phyloP scores from a whole-genome alignment of 2,797 vertebrate species.

The Synaphobranchus kaupii region DNA sequence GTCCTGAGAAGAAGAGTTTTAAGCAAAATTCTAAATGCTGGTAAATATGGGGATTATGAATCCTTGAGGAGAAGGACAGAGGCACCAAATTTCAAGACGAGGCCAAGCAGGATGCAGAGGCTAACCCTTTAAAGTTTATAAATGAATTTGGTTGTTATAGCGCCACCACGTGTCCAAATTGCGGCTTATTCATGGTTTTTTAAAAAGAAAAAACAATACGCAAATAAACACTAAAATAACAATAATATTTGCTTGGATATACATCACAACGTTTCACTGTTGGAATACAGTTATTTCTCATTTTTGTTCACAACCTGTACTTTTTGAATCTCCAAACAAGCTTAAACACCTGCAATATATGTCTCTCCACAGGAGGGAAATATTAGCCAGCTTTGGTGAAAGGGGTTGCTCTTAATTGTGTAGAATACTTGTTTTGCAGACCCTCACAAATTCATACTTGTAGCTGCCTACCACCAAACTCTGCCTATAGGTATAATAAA shows the following conservation, averaged over 20 bases:
- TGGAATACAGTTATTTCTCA: neutral
- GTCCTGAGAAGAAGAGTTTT: too few species aligned
- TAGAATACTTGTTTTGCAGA: neutral
- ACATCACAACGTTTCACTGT: neutral
- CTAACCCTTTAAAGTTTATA: too few species aligned
- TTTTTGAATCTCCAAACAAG: neutral
- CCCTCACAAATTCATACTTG: neutral
- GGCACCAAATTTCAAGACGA: too few species aligned
- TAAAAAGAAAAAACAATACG: neutral
- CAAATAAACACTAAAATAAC: neutral
- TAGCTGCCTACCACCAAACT: neutral
- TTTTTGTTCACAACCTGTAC: neutral
- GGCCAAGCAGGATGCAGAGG: too few species aligned
- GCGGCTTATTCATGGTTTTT: too few species aligned
- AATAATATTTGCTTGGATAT: neutral
- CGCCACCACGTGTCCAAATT: too few species aligned
- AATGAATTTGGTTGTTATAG: too few species aligned
- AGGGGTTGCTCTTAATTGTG: neutral
- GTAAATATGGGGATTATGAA: too few species aligned
- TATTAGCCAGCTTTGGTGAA: slow-evolving; percentile 19
- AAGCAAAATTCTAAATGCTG: too few species aligned
- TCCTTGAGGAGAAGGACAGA: too few species aligned
- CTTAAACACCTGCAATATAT: neutral
- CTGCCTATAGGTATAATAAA: neutral
- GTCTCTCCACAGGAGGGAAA: slow-evolving; percentile 37